These are phyloP conservation scores for Flabesymbios commensalis DNA, from an alignment of 2,888 invertebrate genomes.

Conservation along the genomic window DNA sequence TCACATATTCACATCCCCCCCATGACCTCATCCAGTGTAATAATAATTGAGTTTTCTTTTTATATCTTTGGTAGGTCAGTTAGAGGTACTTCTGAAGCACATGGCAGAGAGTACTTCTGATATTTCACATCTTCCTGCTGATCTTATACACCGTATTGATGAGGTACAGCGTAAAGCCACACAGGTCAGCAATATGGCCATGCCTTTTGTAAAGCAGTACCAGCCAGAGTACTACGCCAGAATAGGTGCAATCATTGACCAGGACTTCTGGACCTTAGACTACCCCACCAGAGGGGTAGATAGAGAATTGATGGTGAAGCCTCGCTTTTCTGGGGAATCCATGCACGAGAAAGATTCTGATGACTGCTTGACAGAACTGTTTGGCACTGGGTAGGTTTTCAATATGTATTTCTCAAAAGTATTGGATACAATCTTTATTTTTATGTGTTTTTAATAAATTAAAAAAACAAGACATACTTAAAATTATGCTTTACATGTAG, in stretches of 20 bases:
- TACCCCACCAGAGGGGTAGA: conserved; percentile 43
- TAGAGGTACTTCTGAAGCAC: background rate
- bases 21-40: no score
- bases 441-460: no score
- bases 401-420: background rate
- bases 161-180: conserved; percentile 10
- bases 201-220: conserved; percentile 12
- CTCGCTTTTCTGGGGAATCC: conserved; percentile 39
- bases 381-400: conserved; percentile 47
- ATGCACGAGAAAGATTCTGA: conserved; percentile 53
- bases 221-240: conserved; percentile 24
- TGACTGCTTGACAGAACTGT: conserved; percentile 50
- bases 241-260: conserved; percentile 43
- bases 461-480: no score
- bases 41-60: no score
- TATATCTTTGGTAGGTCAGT: background rate
- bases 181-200: conserved; percentile 15
- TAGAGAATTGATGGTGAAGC: conserved; percentile 34
- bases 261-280: conserved; percentile 50
- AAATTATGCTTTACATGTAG: no score
- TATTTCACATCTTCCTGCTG: background rate
- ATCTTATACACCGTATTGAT: background rate
- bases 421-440: no score
- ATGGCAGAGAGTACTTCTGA: background rate
- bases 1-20: no score